These are phyloP conservation scores for Anomalospiza imberbis DNA, from an alignment of 2,797 vertebrate genomes.

Conservation along the genomic window DNA sequence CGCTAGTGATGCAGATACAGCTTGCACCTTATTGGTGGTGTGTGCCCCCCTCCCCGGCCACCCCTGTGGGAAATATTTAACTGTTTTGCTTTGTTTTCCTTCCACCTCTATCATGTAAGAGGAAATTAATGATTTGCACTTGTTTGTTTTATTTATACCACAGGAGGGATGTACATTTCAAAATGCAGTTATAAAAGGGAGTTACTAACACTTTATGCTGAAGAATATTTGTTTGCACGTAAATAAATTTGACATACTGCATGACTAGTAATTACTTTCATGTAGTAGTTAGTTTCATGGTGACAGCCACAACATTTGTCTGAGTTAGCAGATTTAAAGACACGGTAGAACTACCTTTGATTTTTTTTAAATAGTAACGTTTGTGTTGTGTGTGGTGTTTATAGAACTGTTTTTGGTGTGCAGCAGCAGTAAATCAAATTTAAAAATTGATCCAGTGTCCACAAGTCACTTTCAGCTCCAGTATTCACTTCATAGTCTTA, in stretches of 20 bases:
- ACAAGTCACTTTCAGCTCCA: not conserved
- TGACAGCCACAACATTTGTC: conserved; percentile 44
- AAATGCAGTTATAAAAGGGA: conserved; percentile 52
- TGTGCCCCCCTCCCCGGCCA: no score
- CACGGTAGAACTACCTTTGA: not conserved
- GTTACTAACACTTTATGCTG: conserved; percentile 41
- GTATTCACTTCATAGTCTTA: not conserved
- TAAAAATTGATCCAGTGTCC: not conserved
- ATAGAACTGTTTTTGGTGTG: not conserved
- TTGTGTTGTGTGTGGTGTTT: not conserved
- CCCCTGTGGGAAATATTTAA: not conserved
- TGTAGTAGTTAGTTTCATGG: conserved; percentile 52
- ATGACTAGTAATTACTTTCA: conserved; percentile 41
- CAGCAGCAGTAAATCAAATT: not conserved
- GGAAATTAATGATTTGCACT: conserved; percentile 5
- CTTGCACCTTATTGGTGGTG: not conserved
- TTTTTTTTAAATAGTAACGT: not conserved
- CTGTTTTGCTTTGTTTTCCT: not conserved
- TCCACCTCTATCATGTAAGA: not conserved
- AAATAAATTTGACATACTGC: conserved; percentile 48
- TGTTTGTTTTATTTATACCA: conserved; percentile 8
- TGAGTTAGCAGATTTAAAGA: conserved; percentile 41
- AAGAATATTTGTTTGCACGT: conserved; percentile 62
- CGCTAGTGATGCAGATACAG: not conserved
- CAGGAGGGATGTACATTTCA: conserved; percentile 18